Evolutionary conservation across 2,113 vertebrate genomes (phyloP).

Genomic region (Cottus gobio): DNA sequence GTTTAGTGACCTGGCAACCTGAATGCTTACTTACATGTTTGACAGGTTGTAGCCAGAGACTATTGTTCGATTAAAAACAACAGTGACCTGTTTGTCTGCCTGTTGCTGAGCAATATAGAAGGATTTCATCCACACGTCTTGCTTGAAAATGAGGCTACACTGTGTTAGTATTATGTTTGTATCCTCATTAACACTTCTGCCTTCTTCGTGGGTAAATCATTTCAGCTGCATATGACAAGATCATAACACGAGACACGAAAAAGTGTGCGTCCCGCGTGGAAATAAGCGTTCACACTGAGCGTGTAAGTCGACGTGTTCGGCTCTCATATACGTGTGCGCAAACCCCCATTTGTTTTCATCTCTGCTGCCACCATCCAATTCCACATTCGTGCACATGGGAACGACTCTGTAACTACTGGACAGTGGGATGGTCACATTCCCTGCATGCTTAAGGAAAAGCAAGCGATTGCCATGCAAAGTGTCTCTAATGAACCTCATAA

Average conservation of each 20-base stretch:
- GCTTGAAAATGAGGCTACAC: not conserved
- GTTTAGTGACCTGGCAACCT: slow-evolving; percentile 21
- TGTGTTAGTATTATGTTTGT: not conserved
- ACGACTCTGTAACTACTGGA: not conserved
- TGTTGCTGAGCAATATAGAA: not conserved
- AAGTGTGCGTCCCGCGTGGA: slow-evolving; percentile 5
- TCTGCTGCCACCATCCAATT: slow-evolving; percentile 13
- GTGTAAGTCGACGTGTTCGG: too few species aligned
- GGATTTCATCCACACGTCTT: not conserved
- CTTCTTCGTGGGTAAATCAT: not conserved
- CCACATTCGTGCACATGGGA: not conserved
- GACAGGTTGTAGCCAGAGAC: not conserved
- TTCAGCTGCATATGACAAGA: not conserved
- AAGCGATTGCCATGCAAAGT: not conserved
- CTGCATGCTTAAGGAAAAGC: not conserved
- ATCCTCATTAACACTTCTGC: not conserved
- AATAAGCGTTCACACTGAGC: not conserved
- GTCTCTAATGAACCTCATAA: not conserved
- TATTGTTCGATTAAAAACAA: not conserved
- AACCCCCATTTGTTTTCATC: slow-evolving; percentile 15
- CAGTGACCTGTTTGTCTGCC: not conserved
- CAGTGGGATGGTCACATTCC: not conserved
- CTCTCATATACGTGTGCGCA: slow-evolving; percentile 2
- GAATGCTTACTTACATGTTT: not conserved
- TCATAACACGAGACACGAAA: not conserved